Conservation (phyloP, 2,797 vertebrate species). For the Pyrrhura leucotis region DNA sequence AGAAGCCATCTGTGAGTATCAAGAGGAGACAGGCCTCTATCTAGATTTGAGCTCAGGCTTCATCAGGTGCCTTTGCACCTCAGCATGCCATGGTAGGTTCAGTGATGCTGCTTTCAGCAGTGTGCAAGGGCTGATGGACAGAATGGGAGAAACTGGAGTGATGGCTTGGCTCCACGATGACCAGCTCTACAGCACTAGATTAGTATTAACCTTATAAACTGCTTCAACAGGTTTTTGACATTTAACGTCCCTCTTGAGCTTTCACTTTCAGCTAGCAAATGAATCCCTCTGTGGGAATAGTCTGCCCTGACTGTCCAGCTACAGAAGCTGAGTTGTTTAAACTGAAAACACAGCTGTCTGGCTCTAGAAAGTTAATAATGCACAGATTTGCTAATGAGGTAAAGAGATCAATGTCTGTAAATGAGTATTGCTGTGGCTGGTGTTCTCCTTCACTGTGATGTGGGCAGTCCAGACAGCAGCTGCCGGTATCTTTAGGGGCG, state of each 20-base stretch:
- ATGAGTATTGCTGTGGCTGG: background rate
- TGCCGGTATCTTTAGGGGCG: background rate
- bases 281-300: fast-evolving
- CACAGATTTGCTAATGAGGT: background rate
- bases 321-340: background rate
- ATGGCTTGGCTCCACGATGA: fast-evolving
- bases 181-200: background rate
- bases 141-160: background rate
- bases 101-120: background rate
- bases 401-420: background rate
- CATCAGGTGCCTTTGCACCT: background rate
- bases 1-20: background rate
- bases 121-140: background rate
- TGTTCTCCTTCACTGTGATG: background rate
- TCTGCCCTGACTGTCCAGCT: background rate
- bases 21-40: background rate
- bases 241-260: background rate
- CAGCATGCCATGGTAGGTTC: fast-evolving
- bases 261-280: background rate
- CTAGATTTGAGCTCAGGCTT: background rate
- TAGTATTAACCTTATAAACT: background rate
- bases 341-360: background rate
- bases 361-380: background rate
- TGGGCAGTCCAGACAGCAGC: background rate
- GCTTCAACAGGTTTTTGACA: background rate